These are phyloP conservation scores for Aurelia sp. DNA, from an alignment of 30 jellyfish, hydroid and myxozoan genomes.

Conservation along the genomic window DNA sequence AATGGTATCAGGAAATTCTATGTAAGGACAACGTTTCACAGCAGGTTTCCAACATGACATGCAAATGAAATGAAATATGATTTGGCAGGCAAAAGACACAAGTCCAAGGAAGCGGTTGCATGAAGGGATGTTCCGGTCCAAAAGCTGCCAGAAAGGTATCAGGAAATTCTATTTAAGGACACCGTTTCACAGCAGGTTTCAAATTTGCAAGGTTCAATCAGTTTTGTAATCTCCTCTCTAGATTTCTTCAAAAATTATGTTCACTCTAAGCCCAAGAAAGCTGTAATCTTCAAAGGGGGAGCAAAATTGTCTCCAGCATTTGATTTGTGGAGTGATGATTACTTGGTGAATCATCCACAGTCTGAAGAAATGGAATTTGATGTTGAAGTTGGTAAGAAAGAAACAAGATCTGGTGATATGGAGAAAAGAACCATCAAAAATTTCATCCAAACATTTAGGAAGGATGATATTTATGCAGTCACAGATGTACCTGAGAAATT, in stretches of 20 bases:
- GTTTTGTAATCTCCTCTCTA: neutral
- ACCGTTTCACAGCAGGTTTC: too few relatives aligned
- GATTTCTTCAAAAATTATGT: conserved; percentile 84
- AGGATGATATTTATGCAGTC: conserved; percentile 84
- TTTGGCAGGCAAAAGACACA: too few relatives aligned
- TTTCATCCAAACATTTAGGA: conserved; percentile 63
- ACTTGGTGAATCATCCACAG: conserved; percentile 65
- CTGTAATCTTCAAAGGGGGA: conserved; percentile 85
- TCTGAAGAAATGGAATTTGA: conserved; percentile 76
- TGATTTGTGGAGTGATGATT: conserved; percentile 80
- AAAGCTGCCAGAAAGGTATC: too few relatives aligned
- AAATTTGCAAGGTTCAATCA: too few relatives aligned
- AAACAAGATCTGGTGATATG: conserved; percentile 75
- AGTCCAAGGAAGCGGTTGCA: too few relatives aligned
- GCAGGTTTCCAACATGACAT: too few relatives aligned
- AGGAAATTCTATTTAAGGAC: too few relatives aligned
- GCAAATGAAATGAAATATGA: too few relatives aligned
- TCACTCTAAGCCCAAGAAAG: conserved; percentile 60
- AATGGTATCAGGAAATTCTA: too few relatives aligned
- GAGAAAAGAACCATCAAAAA: conserved; percentile 62
- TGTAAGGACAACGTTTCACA: too few relatives aligned
- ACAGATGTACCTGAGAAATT: conserved; percentile 78
- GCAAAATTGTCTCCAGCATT: conserved; percentile 88
- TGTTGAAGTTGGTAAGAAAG: conserved; percentile 85
- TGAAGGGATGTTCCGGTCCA: too few relatives aligned